These are phyloP conservation scores for Symphodus melops DNA, from an alignment of 2,113 vertebrate genomes.

Conservation along the genomic window DNA sequence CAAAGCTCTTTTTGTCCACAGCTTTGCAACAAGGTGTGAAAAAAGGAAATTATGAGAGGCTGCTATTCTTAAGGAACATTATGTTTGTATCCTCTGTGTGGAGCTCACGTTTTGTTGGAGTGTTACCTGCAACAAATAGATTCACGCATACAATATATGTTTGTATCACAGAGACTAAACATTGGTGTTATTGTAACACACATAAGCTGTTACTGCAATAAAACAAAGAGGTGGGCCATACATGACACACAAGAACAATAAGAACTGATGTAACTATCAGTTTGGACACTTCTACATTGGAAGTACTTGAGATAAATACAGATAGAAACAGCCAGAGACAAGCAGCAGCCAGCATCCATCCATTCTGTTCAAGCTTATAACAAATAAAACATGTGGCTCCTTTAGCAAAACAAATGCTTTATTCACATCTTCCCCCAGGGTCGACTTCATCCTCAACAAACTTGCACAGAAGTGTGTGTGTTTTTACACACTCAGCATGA, in stretches of 20 bases:
- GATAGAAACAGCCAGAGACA: too few relatives aligned
- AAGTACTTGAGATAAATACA: too few relatives aligned
- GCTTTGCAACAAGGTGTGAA: constrained; percentile 44
- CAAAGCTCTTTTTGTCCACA: constrained; percentile 28
- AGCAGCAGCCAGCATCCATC: too few relatives aligned
- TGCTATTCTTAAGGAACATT: constrained; percentile 8
- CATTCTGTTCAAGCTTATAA: too few relatives aligned
- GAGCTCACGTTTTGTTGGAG: background rate
- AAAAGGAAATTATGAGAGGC: constrained; percentile 10
- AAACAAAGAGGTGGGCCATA: background rate
- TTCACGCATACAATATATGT: background rate
- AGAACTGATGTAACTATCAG: background rate
- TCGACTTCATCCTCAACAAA: too few relatives aligned
- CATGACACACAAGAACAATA: background rate
- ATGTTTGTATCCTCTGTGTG: constrained; percentile 1
- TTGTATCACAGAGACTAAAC: background rate
- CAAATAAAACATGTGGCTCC: too few relatives aligned
- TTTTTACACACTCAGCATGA: too few relatives aligned
- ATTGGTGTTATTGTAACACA: background rate
- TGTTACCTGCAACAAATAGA: background rate
- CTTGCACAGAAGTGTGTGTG: too few relatives aligned
- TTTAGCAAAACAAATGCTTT: too few relatives aligned
- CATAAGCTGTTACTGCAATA: background rate
- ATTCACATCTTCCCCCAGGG: too few relatives aligned
- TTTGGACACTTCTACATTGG: background rate